Percentiles rank a stretch among this genome's conserved stretches.
These are phyloP conservation scores for Opisthograptis luteolata DNA, from an alignment of 2,888 invertebrate species.

Conservation along the genomic window DNA sequence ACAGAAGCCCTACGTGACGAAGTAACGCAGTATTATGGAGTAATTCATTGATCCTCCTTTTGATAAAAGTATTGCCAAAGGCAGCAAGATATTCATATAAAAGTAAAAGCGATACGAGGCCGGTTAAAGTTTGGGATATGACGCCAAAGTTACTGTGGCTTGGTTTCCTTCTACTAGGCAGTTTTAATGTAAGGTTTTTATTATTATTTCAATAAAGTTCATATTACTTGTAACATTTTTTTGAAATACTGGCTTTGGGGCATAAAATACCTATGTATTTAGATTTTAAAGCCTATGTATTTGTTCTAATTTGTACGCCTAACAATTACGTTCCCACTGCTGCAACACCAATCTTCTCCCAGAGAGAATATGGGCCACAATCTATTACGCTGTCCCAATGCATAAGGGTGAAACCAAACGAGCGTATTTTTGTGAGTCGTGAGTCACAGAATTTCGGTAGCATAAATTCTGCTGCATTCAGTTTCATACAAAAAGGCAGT, in stretches of 20 bases:
- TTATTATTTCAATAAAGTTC: not conserved
- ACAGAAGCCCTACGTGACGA: constrained; percentile 46
- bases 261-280: too few relatives aligned
- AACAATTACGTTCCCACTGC: too few relatives aligned
- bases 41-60: constrained; percentile 25
- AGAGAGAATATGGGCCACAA: too few relatives aligned
- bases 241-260: not conserved
- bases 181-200: constrained; percentile 52
- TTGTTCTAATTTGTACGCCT: too few relatives aligned
- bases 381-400: too few relatives aligned
- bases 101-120: constrained; percentile 39
- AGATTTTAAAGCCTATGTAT: too few relatives aligned
- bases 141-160: constrained; percentile 51
- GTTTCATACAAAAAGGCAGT: too few relatives aligned
- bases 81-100: constrained; percentile 45
- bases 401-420: too few relatives aligned
- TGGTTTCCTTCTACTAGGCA: constrained; percentile 48
- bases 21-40: constrained; percentile 13
- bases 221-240: not conserved
- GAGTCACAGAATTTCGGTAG: too few relatives aligned
- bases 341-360: too few relatives aligned
- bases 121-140: constrained; percentile 46
- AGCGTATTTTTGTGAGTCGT: too few relatives aligned
- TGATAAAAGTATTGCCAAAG: constrained; percentile 46
- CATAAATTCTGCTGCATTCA: too few relatives aligned